These are phyloP conservation scores for Empidonax alnorum DNA, from an alignment of 2,113 vertebrate species.

Conservation along the genomic window DNA sequence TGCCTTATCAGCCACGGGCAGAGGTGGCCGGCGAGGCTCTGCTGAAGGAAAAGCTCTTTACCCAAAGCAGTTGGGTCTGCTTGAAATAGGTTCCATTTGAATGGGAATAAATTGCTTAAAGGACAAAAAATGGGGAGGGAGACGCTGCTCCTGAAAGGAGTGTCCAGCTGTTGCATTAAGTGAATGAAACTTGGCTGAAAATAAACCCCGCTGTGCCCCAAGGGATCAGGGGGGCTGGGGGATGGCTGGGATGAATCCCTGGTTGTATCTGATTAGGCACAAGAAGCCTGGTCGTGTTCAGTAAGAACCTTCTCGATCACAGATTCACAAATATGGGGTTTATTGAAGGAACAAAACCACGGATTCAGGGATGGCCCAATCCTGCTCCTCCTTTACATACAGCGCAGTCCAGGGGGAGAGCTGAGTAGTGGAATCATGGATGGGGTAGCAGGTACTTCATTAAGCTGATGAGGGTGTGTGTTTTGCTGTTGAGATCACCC, in stretches of 20 bases:
- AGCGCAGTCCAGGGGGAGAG: background rate
- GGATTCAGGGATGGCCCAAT: background rate
- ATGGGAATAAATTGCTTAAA: background rate
- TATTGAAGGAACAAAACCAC: background rate
- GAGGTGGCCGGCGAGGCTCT: background rate
- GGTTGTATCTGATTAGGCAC: background rate
- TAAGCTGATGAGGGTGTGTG: background rate
- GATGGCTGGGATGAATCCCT: background rate
- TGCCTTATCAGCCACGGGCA: background rate
- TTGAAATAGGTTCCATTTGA: background rate
- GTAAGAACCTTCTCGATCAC: accelerated
- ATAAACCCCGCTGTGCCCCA: background rate
- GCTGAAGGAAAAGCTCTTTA: background rate
- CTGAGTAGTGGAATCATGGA: background rate
- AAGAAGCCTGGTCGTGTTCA: accelerated
- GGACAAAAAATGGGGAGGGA: background rate
- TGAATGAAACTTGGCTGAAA: background rate
- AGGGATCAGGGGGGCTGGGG: background rate
- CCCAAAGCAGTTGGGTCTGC: background rate
- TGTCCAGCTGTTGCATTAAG: background rate
- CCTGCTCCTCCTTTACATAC: background rate
- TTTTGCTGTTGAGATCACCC: background rate
- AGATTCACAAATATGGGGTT: background rate
- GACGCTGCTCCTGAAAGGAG: background rate
- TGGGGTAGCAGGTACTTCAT: background rate